Conservation (phyloP, 2,888 invertebrate genomes). For the Mesochorus sp. region DNA sequence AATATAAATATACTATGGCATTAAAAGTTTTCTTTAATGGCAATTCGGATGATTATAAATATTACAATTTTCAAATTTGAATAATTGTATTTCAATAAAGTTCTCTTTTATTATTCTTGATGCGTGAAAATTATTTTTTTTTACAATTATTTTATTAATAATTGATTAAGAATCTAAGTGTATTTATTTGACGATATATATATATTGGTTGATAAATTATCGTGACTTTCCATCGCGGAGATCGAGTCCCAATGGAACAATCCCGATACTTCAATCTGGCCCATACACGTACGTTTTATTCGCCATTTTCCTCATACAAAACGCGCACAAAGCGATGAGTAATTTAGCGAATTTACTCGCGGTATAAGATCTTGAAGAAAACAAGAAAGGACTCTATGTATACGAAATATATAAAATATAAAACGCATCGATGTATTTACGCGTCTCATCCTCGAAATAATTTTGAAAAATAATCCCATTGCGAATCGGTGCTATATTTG, state of each 20-base stretch:
- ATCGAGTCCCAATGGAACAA: conserved; percentile 20
- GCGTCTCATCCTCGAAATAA: conserved; percentile 35
- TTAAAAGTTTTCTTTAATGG: too few species aligned
- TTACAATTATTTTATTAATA: neutral
- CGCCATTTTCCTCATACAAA: conserved; percentile 7
- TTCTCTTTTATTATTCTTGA: too few species aligned
- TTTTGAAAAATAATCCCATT: conserved; percentile 56
- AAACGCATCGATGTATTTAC: conserved; percentile 31
- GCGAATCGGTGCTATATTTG: conserved; percentile 53
- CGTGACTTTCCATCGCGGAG: neutral
- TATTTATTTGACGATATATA: conserved; percentile 13
- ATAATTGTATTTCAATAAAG: too few species aligned
- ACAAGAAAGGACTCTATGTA: neutral
- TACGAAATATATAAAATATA: neutral
- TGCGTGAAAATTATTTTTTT: too few species aligned
- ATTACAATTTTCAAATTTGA: too few species aligned
- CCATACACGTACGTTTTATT: conserved; percentile 31
- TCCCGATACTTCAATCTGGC: conserved; percentile 37
- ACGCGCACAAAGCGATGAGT: conserved; percentile 6
- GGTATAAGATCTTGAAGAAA: neutral
- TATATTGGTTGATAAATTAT: conserved; percentile 11
- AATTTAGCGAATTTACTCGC: conserved; percentile 33
- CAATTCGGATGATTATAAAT: too few species aligned
- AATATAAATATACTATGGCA: too few species aligned
- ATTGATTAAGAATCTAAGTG: neutral